Evolutionary conservation across 2,113 vertebrate genomes (phyloP), one percentile per base, ranked within the genome.

Genomic region (Butorides virescens): DNA sequence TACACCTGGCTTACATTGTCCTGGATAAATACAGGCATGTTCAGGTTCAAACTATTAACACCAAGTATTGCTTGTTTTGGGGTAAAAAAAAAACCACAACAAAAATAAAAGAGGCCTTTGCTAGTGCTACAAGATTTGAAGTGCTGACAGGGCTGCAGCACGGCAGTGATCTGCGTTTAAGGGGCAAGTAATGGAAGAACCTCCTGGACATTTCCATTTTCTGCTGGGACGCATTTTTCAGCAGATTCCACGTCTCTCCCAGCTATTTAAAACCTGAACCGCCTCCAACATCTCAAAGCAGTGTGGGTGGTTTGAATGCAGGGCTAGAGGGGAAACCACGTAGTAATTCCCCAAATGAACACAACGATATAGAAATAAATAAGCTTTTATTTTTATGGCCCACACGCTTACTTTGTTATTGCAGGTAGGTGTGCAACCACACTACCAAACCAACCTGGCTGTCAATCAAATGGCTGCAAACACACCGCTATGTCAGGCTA

Each of bases 231-330:
- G 0, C 5, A 3, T 11, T 53, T 59, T 44, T 32, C 66, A 50
- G 27, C 36, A 56, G 75, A 75, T 73, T 59, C 89, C 62, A 62
- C 26, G 3, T 80, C 71, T 85, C 89, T 74, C 80, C 37, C 9
- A 3, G 56, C 88, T 92, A 61, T 87, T 95, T 97, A 87, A 96
- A 96, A 93, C 29, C 80, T 42, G 70, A 81, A 67, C 68, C 36
- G 13, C 53, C 65, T 90, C 88, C 94, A 77, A 10, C n/a, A 42
- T 47, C 66, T 50, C 76, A 52, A 76, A 85, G 61, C 21, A 15
- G 87, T 1, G 79, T 61, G 71, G 94, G 50, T 87, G 93, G 90
- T 81, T 89, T 66, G 59, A 88, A 27, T 3, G 27, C 49, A 88
- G 50, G n/a, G 26, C 81, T 62, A 63, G n/a, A 92, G 36, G 80